These are phyloP conservation scores for Circaetus gallicus DNA, from an alignment of 2,113 vertebrate genomes.

Conservation along the genomic window DNA sequence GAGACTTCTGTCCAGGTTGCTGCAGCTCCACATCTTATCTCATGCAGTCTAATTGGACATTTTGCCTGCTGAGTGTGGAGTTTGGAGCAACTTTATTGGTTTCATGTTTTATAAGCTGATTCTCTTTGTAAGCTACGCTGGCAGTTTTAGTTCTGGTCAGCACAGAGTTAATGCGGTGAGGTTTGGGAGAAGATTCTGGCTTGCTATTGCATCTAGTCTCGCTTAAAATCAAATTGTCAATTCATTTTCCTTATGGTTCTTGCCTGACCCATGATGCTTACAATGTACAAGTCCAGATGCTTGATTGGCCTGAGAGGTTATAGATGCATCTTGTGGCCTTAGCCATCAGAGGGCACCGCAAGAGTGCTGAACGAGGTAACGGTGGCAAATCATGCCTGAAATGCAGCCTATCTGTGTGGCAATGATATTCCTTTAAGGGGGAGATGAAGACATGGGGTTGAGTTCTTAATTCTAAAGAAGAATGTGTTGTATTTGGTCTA, in stretches of 20 bases:
- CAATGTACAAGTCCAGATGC: neutral
- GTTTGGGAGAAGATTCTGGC: neutral
- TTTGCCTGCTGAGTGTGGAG: neutral
- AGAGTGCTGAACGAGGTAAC: accelerated
- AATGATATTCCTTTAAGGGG: neutral
- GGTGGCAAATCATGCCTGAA: neutral
- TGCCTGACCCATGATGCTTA: neutral
- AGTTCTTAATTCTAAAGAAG: neutral
- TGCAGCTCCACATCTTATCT: accelerated
- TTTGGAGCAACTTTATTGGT: neutral
- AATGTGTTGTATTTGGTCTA: neutral
- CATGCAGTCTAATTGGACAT: accelerated
- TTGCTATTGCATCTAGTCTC: neutral
- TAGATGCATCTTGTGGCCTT: neutral
- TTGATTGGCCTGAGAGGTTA: accelerated
- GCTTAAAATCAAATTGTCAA: accelerated
- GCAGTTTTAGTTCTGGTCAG: neutral
- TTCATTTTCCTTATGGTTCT: accelerated
- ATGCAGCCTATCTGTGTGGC: neutral
- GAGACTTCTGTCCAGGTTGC: neutral
- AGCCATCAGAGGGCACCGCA: neutral
- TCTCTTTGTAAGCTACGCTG: accelerated
- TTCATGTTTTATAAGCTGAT: neutral
- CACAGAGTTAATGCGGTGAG: neutral
- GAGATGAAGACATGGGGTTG: neutral